phyloP scores from a whole-genome alignment of 2,888 invertebrate genomes.

The Mythimna albipuncta region DNA sequence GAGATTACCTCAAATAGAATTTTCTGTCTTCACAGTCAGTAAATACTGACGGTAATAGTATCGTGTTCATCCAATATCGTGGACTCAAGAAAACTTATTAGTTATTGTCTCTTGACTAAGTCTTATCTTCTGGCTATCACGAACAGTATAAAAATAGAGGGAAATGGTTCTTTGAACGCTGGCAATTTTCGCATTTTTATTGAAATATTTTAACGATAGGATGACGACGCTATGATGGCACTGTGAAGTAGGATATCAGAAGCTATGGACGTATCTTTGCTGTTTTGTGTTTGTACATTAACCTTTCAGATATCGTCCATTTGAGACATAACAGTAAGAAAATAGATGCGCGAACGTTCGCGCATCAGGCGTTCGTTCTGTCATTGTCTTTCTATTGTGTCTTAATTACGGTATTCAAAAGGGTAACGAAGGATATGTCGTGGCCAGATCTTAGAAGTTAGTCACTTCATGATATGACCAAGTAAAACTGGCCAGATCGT shows the following conservation, averaged over 20 bases:
- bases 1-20: slow-evolving; percentile 63
- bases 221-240: slow-evolving; percentile 1
- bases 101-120: slow-evolving; percentile 53
- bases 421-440: no score
- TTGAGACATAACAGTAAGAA: no score
- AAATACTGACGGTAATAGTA: slow-evolving; percentile 57
- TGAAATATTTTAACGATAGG: slow-evolving; percentile 33
- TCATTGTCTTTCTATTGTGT: no score
- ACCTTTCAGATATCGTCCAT: no score
- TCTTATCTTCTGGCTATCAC: slow-evolving; percentile 44
- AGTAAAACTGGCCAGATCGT: no score
- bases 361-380: no score
- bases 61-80: slow-evolving; percentile 62
- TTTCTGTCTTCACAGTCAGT: slow-evolving; percentile 53
- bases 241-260: neutral
- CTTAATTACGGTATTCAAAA: no score
- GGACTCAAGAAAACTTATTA: slow-evolving; percentile 59
- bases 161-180: slow-evolving; percentile 24
- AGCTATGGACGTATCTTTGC: neutral
- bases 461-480: no score
- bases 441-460: no score
- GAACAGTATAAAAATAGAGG: slow-evolving; percentile 43
- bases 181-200: slow-evolving; percentile 37
- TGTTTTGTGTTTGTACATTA: neutral
- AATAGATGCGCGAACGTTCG: no score